A percentile compares a stretch with the other conserved stretches of the same genome.
phyloP scores from a whole-genome alignment of 2,113 vertebrate species.

The Mesocricetus auratus region DNA sequence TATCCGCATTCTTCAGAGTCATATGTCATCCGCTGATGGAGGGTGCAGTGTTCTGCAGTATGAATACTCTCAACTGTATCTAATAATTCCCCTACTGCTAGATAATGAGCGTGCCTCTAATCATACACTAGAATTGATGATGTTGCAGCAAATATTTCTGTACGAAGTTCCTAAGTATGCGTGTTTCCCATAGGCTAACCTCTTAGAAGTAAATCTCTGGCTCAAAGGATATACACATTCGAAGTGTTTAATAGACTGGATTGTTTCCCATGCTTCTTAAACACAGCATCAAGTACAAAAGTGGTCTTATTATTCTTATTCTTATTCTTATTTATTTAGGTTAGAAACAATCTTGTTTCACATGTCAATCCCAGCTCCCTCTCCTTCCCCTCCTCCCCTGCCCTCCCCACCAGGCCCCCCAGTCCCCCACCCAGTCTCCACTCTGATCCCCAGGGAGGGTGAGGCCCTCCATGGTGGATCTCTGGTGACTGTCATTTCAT shows the following conservation, averaged over 20 bases:
- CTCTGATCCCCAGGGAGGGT: too few species aligned
- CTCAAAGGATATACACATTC: neutral
- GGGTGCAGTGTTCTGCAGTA: neutral
- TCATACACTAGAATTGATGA: neutral
- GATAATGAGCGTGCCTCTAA: neutral
- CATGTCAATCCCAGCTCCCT: too few species aligned
- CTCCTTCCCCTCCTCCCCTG: too few species aligned
- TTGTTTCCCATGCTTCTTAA: constrained; percentile 1
- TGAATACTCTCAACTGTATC: neutral
- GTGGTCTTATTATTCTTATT: too few species aligned
- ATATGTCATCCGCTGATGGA: neutral
- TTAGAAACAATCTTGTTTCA: too few species aligned
- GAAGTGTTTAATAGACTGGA: neutral
- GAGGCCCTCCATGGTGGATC: too few species aligned
- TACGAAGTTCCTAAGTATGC: neutral
- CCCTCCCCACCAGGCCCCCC: too few species aligned
- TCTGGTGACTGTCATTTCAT: too few species aligned
- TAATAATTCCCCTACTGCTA: neutral
- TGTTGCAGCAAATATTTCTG: neutral
- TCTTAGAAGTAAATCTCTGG: neutral
- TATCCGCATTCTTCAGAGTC: neutral
- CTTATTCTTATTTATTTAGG: too few species aligned
- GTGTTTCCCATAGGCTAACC: neutral
- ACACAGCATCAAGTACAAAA: neutral
- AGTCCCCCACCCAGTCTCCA: too few species aligned